phyloP scores from a whole-genome alignment of 2,797 vertebrate genomes.

The Phoebastria nigripes region DNA sequence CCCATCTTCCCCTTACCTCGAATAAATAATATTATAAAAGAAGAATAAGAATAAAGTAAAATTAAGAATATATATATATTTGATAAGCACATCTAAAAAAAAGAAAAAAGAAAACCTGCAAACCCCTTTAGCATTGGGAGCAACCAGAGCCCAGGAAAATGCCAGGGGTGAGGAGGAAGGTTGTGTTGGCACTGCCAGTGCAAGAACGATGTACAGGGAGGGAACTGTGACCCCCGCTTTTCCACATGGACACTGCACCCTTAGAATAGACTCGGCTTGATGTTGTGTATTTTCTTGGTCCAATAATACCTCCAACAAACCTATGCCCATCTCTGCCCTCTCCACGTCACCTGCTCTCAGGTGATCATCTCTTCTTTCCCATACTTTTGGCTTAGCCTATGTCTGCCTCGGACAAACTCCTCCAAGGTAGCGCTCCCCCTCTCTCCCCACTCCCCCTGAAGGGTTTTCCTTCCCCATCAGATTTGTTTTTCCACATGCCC shows the following conservation, averaged over 20 bases:
- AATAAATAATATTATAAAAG: neutral
- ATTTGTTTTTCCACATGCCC: neutral
- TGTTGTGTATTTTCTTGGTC: neutral
- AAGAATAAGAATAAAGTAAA: neutral
- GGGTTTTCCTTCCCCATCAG: neutral
- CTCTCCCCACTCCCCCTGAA: neutral
- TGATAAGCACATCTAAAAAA: neutral
- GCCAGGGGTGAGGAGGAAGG: neutral
- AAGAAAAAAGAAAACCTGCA: neutral
- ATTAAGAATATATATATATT: neutral
- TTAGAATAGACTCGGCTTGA: neutral
- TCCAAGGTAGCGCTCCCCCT: neutral
- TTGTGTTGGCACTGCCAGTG: neutral
- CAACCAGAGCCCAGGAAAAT: neutral
- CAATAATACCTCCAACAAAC: neutral
- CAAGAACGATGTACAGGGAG: neutral
- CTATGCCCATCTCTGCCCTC: neutral
- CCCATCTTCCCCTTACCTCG: rapidly evolving
- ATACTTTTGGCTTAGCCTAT: neutral
- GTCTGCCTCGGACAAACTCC: neutral
- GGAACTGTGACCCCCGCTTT: neutral
- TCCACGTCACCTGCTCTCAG: neutral
- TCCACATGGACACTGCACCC: neutral
- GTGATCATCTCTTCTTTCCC: neutral
- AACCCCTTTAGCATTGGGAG: neutral